These are phyloP conservation scores for Solea solea DNA, from an alignment of 2,113 vertebrate genomes.

Conservation along the genomic window DNA sequence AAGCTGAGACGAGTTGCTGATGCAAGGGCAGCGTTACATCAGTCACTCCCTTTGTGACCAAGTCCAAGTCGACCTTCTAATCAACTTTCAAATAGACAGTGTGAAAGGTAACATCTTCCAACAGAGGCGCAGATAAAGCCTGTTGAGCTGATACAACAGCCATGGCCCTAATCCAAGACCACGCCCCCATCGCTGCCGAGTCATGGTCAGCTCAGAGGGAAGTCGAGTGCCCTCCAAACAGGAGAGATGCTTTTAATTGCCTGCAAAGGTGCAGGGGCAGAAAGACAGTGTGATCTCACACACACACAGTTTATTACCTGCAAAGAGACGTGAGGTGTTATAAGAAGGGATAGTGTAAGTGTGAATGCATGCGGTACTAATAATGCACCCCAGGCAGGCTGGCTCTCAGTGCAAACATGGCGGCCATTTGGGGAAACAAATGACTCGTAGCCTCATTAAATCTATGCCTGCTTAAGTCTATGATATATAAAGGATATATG, in stretches of 20 bases:
- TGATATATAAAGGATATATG: too few relatives aligned
- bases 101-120: slow-evolving; percentile 57
- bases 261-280: slow-evolving; percentile 29
- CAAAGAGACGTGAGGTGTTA: background rate
- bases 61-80: slow-evolving; percentile 69
- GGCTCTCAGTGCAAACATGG: too few relatives aligned
- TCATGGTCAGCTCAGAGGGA: slow-evolving; percentile 48
- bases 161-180: slow-evolving; percentile 64
- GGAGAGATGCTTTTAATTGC: slow-evolving; percentile 52
- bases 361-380: too few relatives aligned
- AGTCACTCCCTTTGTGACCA: slow-evolving; percentile 56
- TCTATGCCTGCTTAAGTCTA: too few relatives aligned
- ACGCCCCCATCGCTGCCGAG: slow-evolving; percentile 14
- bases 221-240: slow-evolving; percentile 56
- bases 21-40: slow-evolving; percentile 10
- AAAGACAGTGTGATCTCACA: slow-evolving; percentile 1
- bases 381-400: too few relatives aligned
- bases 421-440: too few relatives aligned
- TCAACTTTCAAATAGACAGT: slow-evolving; percentile 63
- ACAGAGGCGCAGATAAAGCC: slow-evolving; percentile 55
- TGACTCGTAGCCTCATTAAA: too few relatives aligned
- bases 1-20: slow-evolving; percentile 43
- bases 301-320: slow-evolving; percentile 21
- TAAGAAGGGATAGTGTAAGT: background rate
- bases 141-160: slow-evolving; percentile 55